phyloP scores from a whole-genome alignment of 2,113 vertebrate species.

The Miniopterus natalensis region DNA sequence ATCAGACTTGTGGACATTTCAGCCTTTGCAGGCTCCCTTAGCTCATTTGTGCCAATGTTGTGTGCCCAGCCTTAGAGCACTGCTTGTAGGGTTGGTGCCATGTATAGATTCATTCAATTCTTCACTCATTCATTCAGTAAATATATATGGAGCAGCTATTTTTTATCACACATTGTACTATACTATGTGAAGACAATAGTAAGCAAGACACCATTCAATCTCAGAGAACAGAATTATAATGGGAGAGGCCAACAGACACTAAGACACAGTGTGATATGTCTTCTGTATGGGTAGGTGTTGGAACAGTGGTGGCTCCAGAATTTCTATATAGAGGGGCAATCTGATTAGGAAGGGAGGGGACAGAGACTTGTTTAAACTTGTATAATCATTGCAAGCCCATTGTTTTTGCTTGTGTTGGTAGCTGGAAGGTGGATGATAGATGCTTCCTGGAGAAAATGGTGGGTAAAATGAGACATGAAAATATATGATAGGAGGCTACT shows the following conservation, averaged over 20 bases:
- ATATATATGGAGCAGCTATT: not conserved
- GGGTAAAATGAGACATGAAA: conserved; percentile 14
- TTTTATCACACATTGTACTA: not conserved
- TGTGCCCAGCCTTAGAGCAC: not conserved
- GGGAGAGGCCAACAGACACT: not conserved
- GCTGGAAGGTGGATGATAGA: not conserved
- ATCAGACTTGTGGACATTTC: not conserved
- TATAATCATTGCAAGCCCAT: not conserved
- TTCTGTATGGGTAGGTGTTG: not conserved
- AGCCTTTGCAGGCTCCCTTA: not conserved
- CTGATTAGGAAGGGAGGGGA: conserved; percentile 16
- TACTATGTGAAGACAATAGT: not conserved
- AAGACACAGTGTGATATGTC: not conserved
- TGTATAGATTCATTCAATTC: not conserved
- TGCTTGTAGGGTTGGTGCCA: not conserved
- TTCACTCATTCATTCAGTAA: not conserved
- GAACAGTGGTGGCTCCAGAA: not conserved
- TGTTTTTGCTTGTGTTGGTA: conserved; percentile 8
- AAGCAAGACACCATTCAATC: not conserved
- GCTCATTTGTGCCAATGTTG: not conserved
- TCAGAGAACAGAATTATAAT: not conserved
- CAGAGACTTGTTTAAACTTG: conserved; percentile 19
- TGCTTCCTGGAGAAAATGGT: conserved; percentile 23
- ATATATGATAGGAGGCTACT: not conserved
- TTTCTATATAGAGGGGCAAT: not conserved